Percentiles rank a stretch among this genome's conserved stretches.
Conservation (phyloP, 2,888 invertebrate species). For the Theretra japonica region DNA sequence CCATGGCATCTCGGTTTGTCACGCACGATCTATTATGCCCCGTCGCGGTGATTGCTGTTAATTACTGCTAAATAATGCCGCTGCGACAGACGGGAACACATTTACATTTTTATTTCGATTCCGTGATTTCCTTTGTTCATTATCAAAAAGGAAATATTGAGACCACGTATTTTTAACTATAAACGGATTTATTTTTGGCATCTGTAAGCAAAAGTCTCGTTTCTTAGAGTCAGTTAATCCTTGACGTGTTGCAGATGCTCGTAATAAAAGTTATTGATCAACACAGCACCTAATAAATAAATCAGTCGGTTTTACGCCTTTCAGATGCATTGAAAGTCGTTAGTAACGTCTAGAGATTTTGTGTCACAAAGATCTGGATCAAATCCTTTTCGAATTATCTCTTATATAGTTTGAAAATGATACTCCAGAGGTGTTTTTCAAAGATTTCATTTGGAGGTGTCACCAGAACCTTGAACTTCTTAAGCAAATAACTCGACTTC, state of each 20-base stretch:
- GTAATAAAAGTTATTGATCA: neutral
- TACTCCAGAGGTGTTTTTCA: no score
- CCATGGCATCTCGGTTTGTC: slow-evolving; percentile 54
- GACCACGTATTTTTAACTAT: neutral
- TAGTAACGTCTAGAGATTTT: no score
- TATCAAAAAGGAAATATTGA: neutral
- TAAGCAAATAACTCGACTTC: no score
- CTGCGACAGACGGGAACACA: neutral
- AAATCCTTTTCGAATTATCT: no score
- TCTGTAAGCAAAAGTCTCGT: neutral
- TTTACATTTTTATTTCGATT: neutral
- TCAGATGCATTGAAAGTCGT: no score
- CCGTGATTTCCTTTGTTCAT: neutral
- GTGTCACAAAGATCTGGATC: no score
- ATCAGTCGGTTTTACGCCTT: no score
- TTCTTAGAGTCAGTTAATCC: neutral
- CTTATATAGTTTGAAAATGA: no score
- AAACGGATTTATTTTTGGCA: neutral
- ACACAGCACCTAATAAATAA: no score
- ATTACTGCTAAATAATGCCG: slow-evolving; percentile 36
- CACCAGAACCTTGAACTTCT: no score
- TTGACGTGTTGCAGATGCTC: slow-evolving; percentile 1
- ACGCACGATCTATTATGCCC: slow-evolving; percentile 54
- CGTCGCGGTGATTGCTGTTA: slow-evolving; percentile 44
- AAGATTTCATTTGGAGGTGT: no score